Base-by-base conservation (phyloP, 2,113 vertebrate species). In the Albula goreensis region DNA sequence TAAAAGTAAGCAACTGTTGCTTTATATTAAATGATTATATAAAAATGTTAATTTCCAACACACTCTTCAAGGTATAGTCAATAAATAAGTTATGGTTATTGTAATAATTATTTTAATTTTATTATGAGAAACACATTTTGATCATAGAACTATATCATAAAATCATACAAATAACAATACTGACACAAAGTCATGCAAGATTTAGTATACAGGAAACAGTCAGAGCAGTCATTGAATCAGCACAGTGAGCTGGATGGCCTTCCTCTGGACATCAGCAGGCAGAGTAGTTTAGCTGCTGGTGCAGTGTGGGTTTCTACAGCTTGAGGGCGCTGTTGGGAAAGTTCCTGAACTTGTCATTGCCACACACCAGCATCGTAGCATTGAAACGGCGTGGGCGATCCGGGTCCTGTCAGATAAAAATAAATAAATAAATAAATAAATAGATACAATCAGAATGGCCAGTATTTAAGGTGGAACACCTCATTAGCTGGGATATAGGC, bases 371-470 rank as follows among this genome's bases (percentile, higher is more conserved):
- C 11, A 86, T 13, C 4, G 94, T 94, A 0, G 93, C 93, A 48
- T 88, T 88, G 86, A 96, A 96, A 51, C 86, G 91, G 60, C 94
- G 91, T 66, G 94, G 94, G 0, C 94, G 91, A 79, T 96, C 91
- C 17, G 92, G 90, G 89, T 96, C 94, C 95, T 96, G 82, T 66
- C 11, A 84, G 48, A 5, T 11, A 63, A 8, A 52, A 19, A 66
- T 1, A 19, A 5, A 19, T 3, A 50, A 50, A 77, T 50, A 22
- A 80, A 2, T 49, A 50, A 17, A 31, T 5, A 66, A 81, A 81
- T 17, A 56, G 25, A 56, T 3, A 41, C 50, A 85, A 52, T 41
- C 31, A 78, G 63, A 81, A 12, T 51, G 41, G 12, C 4, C 2
- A 22, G 51, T 6, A 22, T 41, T 41, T 41, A 41, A 31, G 1